Evolutionary conservation across 2,888 invertebrate species (phyloP).

Genomic region (Aphidius colemani): DNA sequence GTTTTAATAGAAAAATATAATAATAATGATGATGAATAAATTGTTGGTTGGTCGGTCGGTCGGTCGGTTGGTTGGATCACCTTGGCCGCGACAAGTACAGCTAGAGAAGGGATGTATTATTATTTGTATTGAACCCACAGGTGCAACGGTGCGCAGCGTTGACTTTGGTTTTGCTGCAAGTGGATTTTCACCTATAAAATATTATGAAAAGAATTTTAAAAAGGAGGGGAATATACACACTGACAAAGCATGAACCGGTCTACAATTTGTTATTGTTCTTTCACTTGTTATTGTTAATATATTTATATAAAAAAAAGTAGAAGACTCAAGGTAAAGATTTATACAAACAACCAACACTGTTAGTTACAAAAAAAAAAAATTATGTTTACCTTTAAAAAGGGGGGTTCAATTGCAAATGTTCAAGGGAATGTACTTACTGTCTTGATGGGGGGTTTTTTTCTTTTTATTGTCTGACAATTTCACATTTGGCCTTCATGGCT

Average conservation of each 20-base stretch:
- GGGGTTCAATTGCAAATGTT: too few species aligned
- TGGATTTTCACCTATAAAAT: constrained; percentile 30
- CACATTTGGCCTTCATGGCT: too few species aligned
- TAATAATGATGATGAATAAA: too few species aligned
- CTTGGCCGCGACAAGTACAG: constrained; percentile 38
- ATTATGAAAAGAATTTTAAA: constrained; percentile 24
- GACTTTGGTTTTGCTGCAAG: constrained; percentile 28
- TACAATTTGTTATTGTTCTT: neutral
- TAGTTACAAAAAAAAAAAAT: constrained; percentile 17
- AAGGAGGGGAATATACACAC: constrained; percentile 12
- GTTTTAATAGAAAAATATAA: too few species aligned
- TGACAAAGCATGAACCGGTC: constrained; percentile 17
- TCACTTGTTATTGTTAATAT: neutral
- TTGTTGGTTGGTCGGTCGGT: neutral
- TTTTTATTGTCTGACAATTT: too few species aligned
- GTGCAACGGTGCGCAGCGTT: constrained; percentile 43
- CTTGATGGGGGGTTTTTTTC: constrained; percentile 11
- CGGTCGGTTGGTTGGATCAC: constrained; percentile 29
- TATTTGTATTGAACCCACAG: constrained; percentile 42
- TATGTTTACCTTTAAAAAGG: neutral
- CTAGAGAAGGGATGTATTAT: constrained; percentile 42
- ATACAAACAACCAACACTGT: constrained; percentile 30
- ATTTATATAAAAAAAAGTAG: constrained; percentile 8
- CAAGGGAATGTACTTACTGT: neutral
- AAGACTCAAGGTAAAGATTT: constrained; percentile 23